A percentile compares a stretch with the other conserved stretches of the same genome.
These are phyloP conservation scores for Anguilla marmorata DNA, from an alignment of 2,797 vertebrate genomes.

Conservation along the genomic window DNA sequence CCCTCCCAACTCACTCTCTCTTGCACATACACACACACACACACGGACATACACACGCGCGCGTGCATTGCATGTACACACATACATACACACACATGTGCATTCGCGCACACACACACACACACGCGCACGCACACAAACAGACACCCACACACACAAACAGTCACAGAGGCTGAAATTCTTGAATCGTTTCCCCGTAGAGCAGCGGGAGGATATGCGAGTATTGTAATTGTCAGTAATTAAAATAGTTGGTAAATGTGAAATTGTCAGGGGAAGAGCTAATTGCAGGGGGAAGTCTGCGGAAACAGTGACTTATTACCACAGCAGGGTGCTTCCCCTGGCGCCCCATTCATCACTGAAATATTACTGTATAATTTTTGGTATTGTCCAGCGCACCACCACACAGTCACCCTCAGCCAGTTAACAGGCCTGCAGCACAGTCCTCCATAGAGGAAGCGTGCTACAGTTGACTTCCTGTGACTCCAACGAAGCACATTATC, in stretches of 20 bases:
- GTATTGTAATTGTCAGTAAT: slow-evolving; percentile 2
- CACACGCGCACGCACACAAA: background rate
- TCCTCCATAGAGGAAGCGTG: background rate
- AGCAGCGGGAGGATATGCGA: background rate
- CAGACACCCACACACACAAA: background rate
- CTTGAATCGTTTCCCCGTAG: background rate
- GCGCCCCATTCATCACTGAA: background rate
- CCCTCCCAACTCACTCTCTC: background rate
- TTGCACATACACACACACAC: background rate
- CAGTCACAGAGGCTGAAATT: background rate
- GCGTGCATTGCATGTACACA: no score
- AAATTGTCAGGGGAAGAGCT: background rate
- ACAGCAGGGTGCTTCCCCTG: background rate
- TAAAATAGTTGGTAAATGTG: slow-evolving; percentile 4
- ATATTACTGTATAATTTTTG: background rate
- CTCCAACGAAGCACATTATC: no score
- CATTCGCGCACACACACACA: background rate
- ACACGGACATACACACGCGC: background rate
- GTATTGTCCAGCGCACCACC: background rate
- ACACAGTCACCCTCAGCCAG: background rate
- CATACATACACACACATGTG: background rate
- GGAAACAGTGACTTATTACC: background rate
- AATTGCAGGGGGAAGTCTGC: background rate
- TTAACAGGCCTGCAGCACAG: background rate
- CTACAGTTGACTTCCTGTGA: background rate